These are phyloP conservation scores for Pangasius djambal DNA, from an alignment of 2,797 vertebrate species.

Conservation along the genomic window DNA sequence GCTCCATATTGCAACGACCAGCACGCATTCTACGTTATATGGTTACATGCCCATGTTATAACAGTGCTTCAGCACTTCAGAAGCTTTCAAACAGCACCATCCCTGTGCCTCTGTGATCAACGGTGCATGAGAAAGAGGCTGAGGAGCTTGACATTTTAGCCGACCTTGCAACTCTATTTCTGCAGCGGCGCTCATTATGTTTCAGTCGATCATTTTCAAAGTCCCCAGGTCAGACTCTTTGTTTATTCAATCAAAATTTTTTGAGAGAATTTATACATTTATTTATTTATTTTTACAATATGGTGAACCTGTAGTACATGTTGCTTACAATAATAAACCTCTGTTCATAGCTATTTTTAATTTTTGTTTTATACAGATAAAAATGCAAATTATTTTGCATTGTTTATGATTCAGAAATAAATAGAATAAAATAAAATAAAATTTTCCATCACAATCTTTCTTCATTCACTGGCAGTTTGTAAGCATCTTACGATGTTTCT, in stretches of 20 bases:
- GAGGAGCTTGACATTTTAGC: neutral
- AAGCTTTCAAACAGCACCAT: neutral
- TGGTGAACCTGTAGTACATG: too few relatives aligned
- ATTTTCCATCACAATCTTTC: slow-evolving; percentile 6
- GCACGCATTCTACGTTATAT: neutral
- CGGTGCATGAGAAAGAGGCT: neutral
- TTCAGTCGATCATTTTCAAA: neutral
- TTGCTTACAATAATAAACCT: neutral
- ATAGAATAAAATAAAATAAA: neutral
- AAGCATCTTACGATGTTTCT: neutral
- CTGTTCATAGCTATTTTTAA: slow-evolving; percentile 39
- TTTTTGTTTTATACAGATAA: neutral
- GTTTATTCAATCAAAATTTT: neutral
- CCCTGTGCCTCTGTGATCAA: neutral
- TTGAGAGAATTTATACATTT: neutral
- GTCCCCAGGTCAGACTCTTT: neutral
- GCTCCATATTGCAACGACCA: neutral
- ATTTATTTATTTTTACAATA: neutral
- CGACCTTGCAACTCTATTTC: neutral
- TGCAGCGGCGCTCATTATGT: neutral
- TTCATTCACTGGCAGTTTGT: neutral
- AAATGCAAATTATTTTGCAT: neutral
- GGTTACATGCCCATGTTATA: neutral
- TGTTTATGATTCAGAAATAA: neutral
- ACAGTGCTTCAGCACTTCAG: neutral